Evolutionary conservation across 37 sponge, comb jelly and placozoan genomes (phyloP).

Genomic region (Halichondria panicea): DNA sequence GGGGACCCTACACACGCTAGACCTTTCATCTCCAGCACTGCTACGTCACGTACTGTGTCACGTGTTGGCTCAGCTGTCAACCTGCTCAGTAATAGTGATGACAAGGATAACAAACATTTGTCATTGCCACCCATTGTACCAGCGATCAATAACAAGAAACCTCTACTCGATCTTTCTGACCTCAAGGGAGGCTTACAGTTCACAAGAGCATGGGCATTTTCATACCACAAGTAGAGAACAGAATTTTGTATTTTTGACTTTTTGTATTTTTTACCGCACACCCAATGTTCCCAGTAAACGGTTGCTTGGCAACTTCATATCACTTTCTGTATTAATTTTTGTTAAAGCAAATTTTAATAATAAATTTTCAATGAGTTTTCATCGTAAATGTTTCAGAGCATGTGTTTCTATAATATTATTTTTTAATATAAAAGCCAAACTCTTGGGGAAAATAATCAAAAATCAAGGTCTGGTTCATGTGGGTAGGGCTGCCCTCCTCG

Average conservation of each 20-base stretch:
- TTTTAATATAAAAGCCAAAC: too few relatives aligned
- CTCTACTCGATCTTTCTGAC: slow-evolving; percentile 6
- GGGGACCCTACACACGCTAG: slow-evolving; percentile 70
- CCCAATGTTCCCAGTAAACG: too few relatives aligned
- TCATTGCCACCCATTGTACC: slow-evolving; percentile 24
- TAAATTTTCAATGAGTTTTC: too few relatives aligned
- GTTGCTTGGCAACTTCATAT: too few relatives aligned
- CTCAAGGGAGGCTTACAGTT: slow-evolving; percentile 30
- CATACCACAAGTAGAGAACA: slow-evolving; percentile 63
- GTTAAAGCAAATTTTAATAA: too few relatives aligned
- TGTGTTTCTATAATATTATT: too few relatives aligned
- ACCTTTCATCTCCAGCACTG: slow-evolving; percentile 50
- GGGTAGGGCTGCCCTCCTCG: slow-evolving; percentile 84
- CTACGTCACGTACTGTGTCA: slow-evolving; percentile 29
- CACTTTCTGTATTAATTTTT: too few relatives aligned
- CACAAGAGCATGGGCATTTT: slow-evolving; percentile 73
- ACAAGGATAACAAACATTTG: background rate
- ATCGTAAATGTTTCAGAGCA: too few relatives aligned
- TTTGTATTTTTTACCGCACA: too few relatives aligned
- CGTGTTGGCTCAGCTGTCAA: slow-evolving; percentile 20
- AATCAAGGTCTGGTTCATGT: slow-evolving; percentile 83
- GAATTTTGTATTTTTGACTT: too few relatives aligned
- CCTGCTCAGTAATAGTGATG: slow-evolving; percentile 2
- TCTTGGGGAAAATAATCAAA: too few relatives aligned
- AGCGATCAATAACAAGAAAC: slow-evolving; percentile 5